Conservation (phyloP, 2,113 vertebrate species). For the Cololabis saira region DNA sequence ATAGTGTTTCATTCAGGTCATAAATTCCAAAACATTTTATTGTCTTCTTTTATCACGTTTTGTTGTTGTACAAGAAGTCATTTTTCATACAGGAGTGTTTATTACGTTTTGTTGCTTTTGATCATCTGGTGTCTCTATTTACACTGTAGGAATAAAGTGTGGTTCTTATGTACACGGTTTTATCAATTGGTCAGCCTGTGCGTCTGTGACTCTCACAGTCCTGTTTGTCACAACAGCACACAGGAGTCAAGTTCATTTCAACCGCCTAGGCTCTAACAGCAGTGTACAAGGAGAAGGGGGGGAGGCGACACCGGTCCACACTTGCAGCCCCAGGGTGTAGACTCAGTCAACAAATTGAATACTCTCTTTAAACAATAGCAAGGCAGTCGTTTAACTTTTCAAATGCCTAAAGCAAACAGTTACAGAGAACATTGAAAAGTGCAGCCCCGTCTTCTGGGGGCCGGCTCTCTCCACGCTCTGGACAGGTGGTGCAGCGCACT, state of each 20-base stretch:
- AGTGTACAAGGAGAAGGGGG: constrained; percentile 43
- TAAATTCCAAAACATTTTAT: constrained; percentile 82
- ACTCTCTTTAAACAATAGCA: constrained; percentile 69
- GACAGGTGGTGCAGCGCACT: constrained; percentile 39
- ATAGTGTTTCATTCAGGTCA: constrained; percentile 75
- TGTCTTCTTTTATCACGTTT: constrained; percentile 73
- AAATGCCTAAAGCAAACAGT: constrained; percentile 71
- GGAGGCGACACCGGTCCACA: constrained; percentile 28
- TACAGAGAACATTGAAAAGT: constrained; percentile 52
- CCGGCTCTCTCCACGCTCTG: constrained; percentile 44
- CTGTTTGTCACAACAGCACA: constrained; percentile 63
- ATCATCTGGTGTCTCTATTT: constrained; percentile 83
- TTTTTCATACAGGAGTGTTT: constrained; percentile 72
- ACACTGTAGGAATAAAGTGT: constrained; percentile 83
- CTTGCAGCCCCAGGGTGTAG: constrained; percentile 56
- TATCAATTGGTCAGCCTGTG: constrained; percentile 62
- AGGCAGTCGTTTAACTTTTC: constrained; percentile 70
- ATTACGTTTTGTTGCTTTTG: constrained; percentile 82
- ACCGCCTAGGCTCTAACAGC: constrained; percentile 71
- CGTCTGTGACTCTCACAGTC: constrained; percentile 62
- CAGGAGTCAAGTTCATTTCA: constrained; percentile 66
- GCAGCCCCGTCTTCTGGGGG: constrained; percentile 52
- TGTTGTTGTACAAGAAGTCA: constrained; percentile 83
- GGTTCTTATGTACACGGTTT: constrained; percentile 80
- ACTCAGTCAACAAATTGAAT: constrained; percentile 66